Conservation (phyloP, 2,888 invertebrate species). For the Chouioia cunea region DNA sequence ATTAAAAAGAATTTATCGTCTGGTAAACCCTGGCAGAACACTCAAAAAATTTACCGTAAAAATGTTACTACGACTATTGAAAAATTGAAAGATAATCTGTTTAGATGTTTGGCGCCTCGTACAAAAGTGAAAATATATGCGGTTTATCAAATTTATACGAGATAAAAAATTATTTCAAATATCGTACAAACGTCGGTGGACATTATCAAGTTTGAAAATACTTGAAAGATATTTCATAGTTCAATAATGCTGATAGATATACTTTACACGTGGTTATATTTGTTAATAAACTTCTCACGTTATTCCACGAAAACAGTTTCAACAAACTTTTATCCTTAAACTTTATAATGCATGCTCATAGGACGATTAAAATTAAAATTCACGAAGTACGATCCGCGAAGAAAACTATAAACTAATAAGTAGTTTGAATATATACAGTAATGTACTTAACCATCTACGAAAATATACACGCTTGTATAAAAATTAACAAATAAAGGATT, state of each 20-base stretch:
- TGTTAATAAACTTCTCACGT: conserved; percentile 25
- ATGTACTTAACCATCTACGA: not conserved
- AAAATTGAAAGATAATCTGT: not conserved
- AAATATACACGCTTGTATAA: conserved; percentile 10
- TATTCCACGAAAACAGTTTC: conserved; percentile 34
- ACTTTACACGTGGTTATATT: conserved; percentile 20
- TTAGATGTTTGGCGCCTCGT: not conserved
- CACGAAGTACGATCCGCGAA: not conserved
- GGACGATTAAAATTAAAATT: conserved; percentile 10
- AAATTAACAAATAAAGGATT: conserved; percentile 3
- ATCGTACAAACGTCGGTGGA: conserved; percentile 18
- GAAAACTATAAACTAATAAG: conserved; percentile 28
- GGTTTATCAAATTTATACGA: not conserved
- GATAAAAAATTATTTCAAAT: conserved; percentile 13
- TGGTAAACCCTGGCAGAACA: conserved; percentile 1
- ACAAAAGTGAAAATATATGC: conserved; percentile 6
- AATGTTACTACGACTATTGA: not conserved
- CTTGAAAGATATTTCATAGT: too few relatives aligned
- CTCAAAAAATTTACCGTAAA: conserved; percentile 15
- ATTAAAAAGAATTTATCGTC: not conserved
- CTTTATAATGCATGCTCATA: conserved; percentile 3
- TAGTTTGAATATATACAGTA: conserved; percentile 26
- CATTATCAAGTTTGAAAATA: conserved; percentile 8
- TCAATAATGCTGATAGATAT: too few relatives aligned
- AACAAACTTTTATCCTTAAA: conserved; percentile 31